These are phyloP conservation scores for Cylas formicarius DNA, from an alignment of 1,140 invertebrate species.

Conservation along the genomic window DNA sequence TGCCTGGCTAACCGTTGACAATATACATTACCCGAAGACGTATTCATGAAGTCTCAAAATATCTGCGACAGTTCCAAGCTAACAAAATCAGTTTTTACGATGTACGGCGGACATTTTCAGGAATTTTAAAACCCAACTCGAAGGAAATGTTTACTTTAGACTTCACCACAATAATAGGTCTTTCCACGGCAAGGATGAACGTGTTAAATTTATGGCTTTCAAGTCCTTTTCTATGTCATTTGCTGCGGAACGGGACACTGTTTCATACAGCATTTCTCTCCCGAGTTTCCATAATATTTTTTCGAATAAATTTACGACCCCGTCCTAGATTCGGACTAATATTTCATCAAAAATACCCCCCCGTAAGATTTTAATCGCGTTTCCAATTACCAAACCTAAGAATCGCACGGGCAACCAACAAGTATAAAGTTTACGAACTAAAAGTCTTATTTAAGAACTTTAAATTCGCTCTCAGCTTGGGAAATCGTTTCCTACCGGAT, in stretches of 20 bases:
- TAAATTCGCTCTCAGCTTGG: constrained; percentile 22
- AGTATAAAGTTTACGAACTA: neutral
- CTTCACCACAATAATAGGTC: constrained; percentile 7
- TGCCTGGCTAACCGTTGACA: constrained; percentile 2
- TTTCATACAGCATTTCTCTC: too few relatives aligned
- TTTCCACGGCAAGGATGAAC: neutral
- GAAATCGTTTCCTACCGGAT: constrained; percentile 23
- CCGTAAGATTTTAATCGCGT: too few relatives aligned
- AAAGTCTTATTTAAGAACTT: constrained; percentile 19
- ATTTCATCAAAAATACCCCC: too few relatives aligned
- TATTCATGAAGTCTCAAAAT: constrained; percentile 2
- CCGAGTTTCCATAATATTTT: too few relatives aligned
- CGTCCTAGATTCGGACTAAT: too few relatives aligned
- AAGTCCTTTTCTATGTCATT: too few relatives aligned
- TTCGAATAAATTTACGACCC: too few relatives aligned
- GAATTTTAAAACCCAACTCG: constrained; percentile 4
- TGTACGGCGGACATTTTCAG: neutral
- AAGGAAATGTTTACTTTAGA: constrained; percentile 5
- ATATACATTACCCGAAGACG: constrained; percentile 1
- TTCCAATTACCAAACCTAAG: too few relatives aligned
- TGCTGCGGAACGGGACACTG: too few relatives aligned
- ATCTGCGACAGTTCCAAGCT: neutral
- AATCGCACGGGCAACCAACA: too few relatives aligned
- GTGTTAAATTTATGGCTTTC: constrained; percentile 1
- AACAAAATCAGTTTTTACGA: neutral